Evolutionary conservation across 2,797 vertebrate genomes (phyloP), one percentile per base, ranked within the genome.

Genomic region (Nannoperca australis): DNA sequence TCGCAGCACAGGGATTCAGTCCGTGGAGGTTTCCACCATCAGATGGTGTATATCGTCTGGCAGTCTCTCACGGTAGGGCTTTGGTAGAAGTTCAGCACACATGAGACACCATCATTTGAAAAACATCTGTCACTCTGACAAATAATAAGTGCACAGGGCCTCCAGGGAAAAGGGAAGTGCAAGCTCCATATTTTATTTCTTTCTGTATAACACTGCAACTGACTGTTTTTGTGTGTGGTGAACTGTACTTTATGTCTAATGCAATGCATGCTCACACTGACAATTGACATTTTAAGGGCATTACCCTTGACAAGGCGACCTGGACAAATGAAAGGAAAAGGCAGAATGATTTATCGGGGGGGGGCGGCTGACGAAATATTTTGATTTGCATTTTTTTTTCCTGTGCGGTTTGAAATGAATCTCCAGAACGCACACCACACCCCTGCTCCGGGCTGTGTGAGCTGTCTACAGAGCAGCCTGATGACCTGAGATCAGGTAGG

Each of bases 51-150:
- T 73, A 87, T 80, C 85, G 85, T 91, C 85, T 89, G 76, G 78
- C 86, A 67, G 92, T 91, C 89, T 92, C 92, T 90, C 85, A 76
- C 84, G 73, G 89, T 74, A 30, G 72, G 84, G 90, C 90, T 91
- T 84, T 82, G 90, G 86, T 91, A 83, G 92, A 93, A 92, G 93
- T 93, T 94, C 92, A 95, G 82, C 91, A 88, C 93, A 92, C 93
- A 85, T 79, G 93, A 94, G 94, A 94, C 91, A 84, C 83, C 87
- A 53, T 92, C 89, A 91, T 96, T 95, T 95, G 94, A 95, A 94
- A 95, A 96, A 95, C 95, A 96, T 96, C 95, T 96, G 95, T 95
- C 94, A 95, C 93, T 94, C 94, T 91, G 91, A 93, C 92, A 95
- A 94, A 95, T 93, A 95, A 95, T 94, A 95, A 94, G 93, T 91